Evolutionary conservation across 2,113 vertebrate species (phyloP), one percentile per base, ranked within the genome.

Genomic region (Chlorodrepanis virens): DNA sequence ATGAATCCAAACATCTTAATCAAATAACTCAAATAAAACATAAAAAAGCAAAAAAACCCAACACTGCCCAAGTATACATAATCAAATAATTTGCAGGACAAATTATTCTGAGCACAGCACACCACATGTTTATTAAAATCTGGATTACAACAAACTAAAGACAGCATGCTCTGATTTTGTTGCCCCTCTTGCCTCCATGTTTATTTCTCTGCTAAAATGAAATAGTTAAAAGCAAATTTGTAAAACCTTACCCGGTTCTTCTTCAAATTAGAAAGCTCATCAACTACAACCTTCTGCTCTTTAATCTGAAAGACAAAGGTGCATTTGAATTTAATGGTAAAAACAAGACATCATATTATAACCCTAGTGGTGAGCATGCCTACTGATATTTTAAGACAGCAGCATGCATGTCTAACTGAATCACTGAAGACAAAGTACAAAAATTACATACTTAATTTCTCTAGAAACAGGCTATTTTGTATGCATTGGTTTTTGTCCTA

Each of bases 261-360:
- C 98, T 99, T 99, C 96, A 99, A 96, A 93, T 99, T 99, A 44
- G 98, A 99, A 61, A 99, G 98, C 88, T 99, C 99, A 97, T 99
- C 99, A 37, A 99, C 96, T 29, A 99, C 89, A 94, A 99, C 52
- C 75, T 99, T 99, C 96, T 99, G 99, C 95, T 99, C 99, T 95
- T 98, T 99, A 71, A 99, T 98, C 99, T 99, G 96, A 33, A 95
- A 97, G 83, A 80, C 29, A 94, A 87, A 90, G 14, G 37, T 13
- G 6, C 2, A 35, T 11, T 35, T 86, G 20, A 71, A 69, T 52
- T 50, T 75, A 59, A 18, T 37, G 14, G 67, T 47, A 74, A 87
- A 85, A 80, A 50, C 31, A 91, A 92, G 68, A 28, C 33, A 90
- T 16, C 3, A 12, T 25, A 28, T 68, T 81, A 69, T n/a, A 77